Evolutionary conservation across 2,113 vertebrate species (phyloP), one percentile per base, ranked within the genome.

Genomic region (Rhabdornis inornatus): DNA sequence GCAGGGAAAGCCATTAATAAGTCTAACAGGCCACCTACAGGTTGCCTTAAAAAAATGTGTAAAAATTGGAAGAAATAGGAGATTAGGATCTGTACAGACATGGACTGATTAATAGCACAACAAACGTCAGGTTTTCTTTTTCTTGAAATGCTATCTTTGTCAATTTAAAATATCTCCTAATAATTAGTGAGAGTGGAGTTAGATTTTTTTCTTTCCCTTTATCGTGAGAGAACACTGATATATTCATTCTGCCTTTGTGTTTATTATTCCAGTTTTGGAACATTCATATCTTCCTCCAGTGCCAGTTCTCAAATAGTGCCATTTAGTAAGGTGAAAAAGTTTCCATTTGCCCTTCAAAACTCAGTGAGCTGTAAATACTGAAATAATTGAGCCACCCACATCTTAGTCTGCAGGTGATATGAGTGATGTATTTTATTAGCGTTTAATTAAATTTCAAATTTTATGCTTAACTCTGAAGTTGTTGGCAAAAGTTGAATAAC

Each of bases 391-490:
- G 89, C 59, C 83, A 89, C 77, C 56, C 49, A 63, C 64, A 90
- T 84, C 50, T 61, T 89, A 83, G 74, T 83, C 66, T 94, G 65
- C 63, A 95, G 87, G 66, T 90, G 94, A 89, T 96, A 80, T 10
- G 33, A 96, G 6, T 69, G 89, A 95, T 95, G 40, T 82, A 42
- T 94, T 94, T 92, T 95, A 94, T 87, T 95, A 89, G 74, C 56
- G 71, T 87, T 80, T 95, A 94, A 94, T 97, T 97, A 95, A 95
- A 87, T 94, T 94, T 90, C 65, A 88, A 89, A 89, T 97, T 40
- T 91, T 96, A 93, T 77, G 68, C 49, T 85, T 82, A 90, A 95
- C 81, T 94, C 71, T 85, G 60, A 92, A 96, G 95, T 59, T 82
- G 69, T 68, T 94, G 75, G 59, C 37, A 87, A 87, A 96, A 95